Evolutionary conservation across 2,113 vertebrate species (phyloP).

Genomic region (Corythornis vintsioides): DNA sequence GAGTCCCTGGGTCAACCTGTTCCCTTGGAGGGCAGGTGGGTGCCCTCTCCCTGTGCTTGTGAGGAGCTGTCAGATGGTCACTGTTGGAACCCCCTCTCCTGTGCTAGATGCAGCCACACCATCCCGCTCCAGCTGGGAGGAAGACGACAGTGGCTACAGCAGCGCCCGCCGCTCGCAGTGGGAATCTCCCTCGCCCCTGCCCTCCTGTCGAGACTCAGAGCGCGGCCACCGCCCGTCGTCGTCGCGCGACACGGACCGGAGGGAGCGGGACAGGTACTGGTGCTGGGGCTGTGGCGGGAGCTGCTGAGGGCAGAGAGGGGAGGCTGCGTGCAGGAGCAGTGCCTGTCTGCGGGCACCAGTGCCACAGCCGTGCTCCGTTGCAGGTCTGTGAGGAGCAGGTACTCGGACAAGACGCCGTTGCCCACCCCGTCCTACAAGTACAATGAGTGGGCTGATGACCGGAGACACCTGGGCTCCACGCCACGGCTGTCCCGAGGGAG

Average conservation of each 20-base stretch:
- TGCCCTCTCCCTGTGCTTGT: neutral
- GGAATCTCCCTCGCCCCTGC: slow-evolving; percentile 91
- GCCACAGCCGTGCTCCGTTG: neutral
- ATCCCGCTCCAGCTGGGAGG: slow-evolving; percentile 95
- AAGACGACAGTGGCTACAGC: slow-evolving; percentile 87
- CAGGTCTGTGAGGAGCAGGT: slow-evolving; percentile 89
- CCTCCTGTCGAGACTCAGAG: slow-evolving; percentile 85
- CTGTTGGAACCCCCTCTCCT: neutral
- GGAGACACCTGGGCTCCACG: slow-evolving; percentile 88
- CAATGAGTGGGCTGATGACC: slow-evolving; percentile 96
- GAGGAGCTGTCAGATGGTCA: neutral
- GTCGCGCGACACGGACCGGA: slow-evolving; percentile 84
- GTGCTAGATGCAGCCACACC: slow-evolving; percentile 88
- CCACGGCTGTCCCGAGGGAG: slow-evolving; percentile 93
- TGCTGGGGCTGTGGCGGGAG: neutral
- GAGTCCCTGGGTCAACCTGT: neutral
- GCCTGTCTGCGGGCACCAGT: rapidly evolving
- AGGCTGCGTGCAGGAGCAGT: rapidly evolving
- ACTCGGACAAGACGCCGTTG: slow-evolving; percentile 87
- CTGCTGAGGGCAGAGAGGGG: neutral
- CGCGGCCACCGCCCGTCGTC: slow-evolving; percentile 77
- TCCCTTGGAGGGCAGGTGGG: neutral
- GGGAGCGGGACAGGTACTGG: slow-evolving; percentile 66
- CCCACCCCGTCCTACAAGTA: slow-evolving; percentile 97
- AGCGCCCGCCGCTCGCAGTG: slow-evolving; percentile 88